A percentile compares a stretch with the other conserved stretches of the same genome.
Evolutionary conservation across 2,888 invertebrate genomes (phyloP).

Genomic region (Rotaria macrura): DNA sequence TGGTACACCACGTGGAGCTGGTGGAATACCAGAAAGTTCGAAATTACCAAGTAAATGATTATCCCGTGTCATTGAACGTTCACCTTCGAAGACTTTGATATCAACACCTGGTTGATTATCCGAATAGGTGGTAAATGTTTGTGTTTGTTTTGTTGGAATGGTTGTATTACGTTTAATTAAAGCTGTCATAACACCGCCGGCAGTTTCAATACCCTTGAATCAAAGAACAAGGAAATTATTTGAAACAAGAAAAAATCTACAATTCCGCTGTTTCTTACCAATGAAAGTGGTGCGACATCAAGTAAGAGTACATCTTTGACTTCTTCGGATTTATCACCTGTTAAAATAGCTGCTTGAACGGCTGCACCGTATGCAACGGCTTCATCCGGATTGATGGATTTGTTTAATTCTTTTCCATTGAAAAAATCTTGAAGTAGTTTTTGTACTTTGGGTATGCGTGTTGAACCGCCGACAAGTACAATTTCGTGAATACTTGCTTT

Average conservation of each 20-base stretch:
- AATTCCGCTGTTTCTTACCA: background rate
- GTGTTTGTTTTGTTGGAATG: slow-evolving; percentile 89
- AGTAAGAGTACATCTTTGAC: slow-evolving; percentile 49
- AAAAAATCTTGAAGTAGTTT: slow-evolving; percentile 68
- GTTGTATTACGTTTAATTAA: slow-evolving; percentile 92
- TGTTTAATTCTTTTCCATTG: slow-evolving; percentile 50
- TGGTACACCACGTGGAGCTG: slow-evolving; percentile 76
- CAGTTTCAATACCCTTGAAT: slow-evolving; percentile 68
- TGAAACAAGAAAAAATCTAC: background rate
- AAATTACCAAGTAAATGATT: slow-evolving; percentile 79
- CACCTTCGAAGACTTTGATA: slow-evolving; percentile 56
- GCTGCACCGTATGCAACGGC: slow-evolving; percentile 55
- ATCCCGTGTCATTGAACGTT: slow-evolving; percentile 50
- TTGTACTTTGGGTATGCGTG: slow-evolving; percentile 93
- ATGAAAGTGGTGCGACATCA: slow-evolving; percentile 58
- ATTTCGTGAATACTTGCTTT: slow-evolving; percentile 67
- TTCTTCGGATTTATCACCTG: slow-evolving; percentile 50
- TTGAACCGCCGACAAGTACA: slow-evolving; percentile 76
- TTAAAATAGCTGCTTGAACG: slow-evolving; percentile 74
- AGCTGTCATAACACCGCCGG: slow-evolving; percentile 85
- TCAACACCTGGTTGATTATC: slow-evolving; percentile 93
- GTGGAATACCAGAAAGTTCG: slow-evolving; percentile 87
- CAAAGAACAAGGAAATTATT: background rate
- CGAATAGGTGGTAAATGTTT: slow-evolving; percentile 88
- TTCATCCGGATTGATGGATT: slow-evolving; percentile 51